Base-by-base conservation (phyloP, 2,888 invertebrate species). In the Mycalesis mineus region DNA sequence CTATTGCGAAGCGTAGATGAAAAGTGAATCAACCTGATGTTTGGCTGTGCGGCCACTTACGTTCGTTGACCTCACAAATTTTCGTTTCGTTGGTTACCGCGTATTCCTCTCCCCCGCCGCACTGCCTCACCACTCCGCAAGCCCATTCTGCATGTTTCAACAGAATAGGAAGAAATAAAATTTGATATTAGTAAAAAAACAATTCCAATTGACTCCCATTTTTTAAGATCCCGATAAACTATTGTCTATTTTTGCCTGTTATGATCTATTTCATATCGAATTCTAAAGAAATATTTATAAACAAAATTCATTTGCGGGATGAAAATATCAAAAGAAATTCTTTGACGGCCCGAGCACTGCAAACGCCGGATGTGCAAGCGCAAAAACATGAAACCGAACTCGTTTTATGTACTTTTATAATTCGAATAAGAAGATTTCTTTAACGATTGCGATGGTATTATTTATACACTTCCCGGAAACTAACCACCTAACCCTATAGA, bases 11-110 rank as follows among this genome's bases (percentile, higher is more conserved):
- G 82, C 74, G 84, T 79, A 77, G 84, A 88, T 87, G 88, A 89
- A 89, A 89, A 89, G 88, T 89, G 88, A 89, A 88, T 88, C 88
- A 88, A 86, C 82, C 81, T 86, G 85, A 81, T 78, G 80, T 80
- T 84, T 81, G 72, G 77, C 78, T 76, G 81, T 74, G 84, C 87
- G 88, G 89, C 86, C 84, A 86, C 81, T 82, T 69, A 78, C 80
- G 90, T 83, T 82, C 88, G 77, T 85, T 86, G 82, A 88, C 85
- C 89, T 83, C 81, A 83, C 88, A 83, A 89, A 90, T 90, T 89
- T 89, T 89, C 83, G 87, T 88, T 88, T 88, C 87, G 84, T 88
- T 87, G 81, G 84, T 77, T 78, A 73, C 75, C 71, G 74, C 71
- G 77, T 72, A 78, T 13, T 78, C 75, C 68, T 65, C 68, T 68